Evolutionary conservation across 2,113 vertebrate genomes (phyloP).

Genomic region (Gila orcuttii): DNA sequence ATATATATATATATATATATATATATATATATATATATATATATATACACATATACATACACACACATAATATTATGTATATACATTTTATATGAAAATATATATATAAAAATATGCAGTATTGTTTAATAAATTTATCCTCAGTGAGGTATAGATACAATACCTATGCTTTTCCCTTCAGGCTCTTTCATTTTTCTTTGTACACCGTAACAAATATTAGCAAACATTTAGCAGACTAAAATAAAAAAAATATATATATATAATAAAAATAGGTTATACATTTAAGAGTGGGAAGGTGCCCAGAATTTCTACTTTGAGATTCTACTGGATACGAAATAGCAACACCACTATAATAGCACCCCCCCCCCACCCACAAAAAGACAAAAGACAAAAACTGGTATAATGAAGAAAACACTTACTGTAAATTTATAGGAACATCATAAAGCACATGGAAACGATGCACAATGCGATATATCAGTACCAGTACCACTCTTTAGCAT

Average conservation of each 20-base stretch:
- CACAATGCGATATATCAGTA: not conserved
- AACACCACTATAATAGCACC: not conserved
- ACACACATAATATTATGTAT: no score
- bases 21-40: no score
- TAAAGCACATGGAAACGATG: not conserved
- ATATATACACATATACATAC: no score
- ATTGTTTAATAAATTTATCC: no score
- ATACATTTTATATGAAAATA: no score
- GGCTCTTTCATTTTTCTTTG: not conserved
- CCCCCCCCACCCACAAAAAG: no score
- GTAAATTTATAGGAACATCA: not conserved
- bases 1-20: no score
- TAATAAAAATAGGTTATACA: not conserved
- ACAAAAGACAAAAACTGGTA: not conserved
- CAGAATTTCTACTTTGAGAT: not conserved
- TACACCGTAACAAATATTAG: not conserved
- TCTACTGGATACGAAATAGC: not conserved
- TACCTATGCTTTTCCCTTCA: not conserved
- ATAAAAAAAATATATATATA: no score
- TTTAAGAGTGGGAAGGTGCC: not conserved
- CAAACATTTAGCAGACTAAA: not conserved
- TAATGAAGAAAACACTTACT: conserved; percentile 17
- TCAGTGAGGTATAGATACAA: no score
- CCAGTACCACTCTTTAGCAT: not conserved
- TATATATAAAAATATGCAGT: no score